These are phyloP conservation scores for Drosophila leonis DNA, from an alignment of 2,888 invertebrate genomes.

Conservation along the genomic window DNA sequence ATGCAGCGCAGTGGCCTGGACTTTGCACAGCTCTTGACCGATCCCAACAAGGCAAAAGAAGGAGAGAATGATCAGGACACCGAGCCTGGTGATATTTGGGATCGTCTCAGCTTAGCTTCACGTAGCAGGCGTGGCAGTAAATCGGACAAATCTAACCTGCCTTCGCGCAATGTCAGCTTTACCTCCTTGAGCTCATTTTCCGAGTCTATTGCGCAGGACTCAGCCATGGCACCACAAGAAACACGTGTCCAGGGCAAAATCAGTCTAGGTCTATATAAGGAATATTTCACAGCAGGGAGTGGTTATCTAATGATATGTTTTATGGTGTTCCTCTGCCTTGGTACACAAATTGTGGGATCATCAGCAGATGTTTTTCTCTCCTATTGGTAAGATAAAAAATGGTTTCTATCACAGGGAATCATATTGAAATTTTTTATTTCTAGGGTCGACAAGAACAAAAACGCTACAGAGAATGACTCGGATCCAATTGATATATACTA, in stretches of 20 bases:
- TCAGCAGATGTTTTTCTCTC: constrained; percentile 92
- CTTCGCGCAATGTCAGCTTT: constrained; percentile 81
- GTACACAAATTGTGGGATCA: constrained; percentile 90
- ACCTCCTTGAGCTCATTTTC: constrained; percentile 86
- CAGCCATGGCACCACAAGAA: constrained; percentile 86
- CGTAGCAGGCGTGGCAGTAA: constrained; percentile 69
- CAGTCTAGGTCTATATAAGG: constrained; percentile 87
- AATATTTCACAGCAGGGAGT: constrained; percentile 90
- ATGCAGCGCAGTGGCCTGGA: constrained; percentile 91
- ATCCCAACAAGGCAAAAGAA: constrained; percentile 85
- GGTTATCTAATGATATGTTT: constrained; percentile 87
- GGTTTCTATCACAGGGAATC: background rate
- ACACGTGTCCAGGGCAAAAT: constrained; percentile 88
- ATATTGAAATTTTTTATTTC: background rate
- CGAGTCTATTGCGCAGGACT: constrained; percentile 82
- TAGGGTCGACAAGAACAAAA: constrained; percentile 74
- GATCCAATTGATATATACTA: constrained; percentile 85
- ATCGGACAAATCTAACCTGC: constrained; percentile 61
- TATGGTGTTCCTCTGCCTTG: constrained; percentile 88
- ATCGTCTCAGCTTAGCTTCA: constrained; percentile 47
- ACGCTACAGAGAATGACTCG: constrained; percentile 32
- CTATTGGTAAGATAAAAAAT: constrained; percentile 86
- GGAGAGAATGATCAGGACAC: constrained; percentile 66
- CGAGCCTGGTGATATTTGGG: constrained; percentile 48
- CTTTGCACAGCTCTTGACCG: constrained; percentile 90